A percentile compares a stretch with the other conserved stretches of the same genome.
Evolutionary conservation across 2,888 invertebrate species (phyloP).

Genomic region (Charanyca ferruginea): DNA sequence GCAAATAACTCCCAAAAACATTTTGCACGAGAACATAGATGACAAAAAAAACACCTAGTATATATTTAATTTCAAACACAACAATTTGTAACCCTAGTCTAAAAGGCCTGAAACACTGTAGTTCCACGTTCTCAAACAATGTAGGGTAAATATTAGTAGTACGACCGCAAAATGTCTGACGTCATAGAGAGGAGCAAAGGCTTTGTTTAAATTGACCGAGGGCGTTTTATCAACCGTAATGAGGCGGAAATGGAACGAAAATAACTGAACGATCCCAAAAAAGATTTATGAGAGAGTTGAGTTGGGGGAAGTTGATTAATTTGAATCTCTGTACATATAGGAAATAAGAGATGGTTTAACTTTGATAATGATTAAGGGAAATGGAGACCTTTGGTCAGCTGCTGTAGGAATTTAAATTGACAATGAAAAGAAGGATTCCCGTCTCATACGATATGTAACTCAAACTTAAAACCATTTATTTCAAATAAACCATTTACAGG

Average conservation of each 20-base stretch:
- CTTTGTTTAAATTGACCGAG: constrained; percentile 32
- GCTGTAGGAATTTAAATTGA: no score
- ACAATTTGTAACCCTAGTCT: constrained; percentile 9
- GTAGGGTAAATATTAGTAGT: constrained; percentile 27
- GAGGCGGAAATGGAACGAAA: constrained; percentile 31
- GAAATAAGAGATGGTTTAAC: neutral
- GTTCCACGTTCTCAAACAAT: constrained; percentile 24
- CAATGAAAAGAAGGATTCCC: no score
- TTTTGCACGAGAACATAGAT: no score
- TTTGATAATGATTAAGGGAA: neutral
- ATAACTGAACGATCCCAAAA: constrained; percentile 21
- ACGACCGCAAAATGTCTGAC: constrained; percentile 13
- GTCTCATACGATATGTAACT: no score
- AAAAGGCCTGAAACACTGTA: constrained; percentile 23
- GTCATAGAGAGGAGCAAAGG: constrained; percentile 4
- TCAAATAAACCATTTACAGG: no score
- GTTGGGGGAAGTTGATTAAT: no score
- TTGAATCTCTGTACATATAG: neutral
- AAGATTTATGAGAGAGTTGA: neutral
- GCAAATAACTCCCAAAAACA: no score
- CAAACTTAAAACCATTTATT: no score
- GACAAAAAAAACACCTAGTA: neutral
- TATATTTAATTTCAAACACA: constrained; percentile 11
- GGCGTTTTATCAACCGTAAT: constrained; percentile 43
- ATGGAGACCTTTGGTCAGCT: neutral